Evolutionary conservation across 1,140 invertebrate species (phyloP), one percentile per base, ranked within the genome.

Genomic region (Dryas iulia): DNA sequence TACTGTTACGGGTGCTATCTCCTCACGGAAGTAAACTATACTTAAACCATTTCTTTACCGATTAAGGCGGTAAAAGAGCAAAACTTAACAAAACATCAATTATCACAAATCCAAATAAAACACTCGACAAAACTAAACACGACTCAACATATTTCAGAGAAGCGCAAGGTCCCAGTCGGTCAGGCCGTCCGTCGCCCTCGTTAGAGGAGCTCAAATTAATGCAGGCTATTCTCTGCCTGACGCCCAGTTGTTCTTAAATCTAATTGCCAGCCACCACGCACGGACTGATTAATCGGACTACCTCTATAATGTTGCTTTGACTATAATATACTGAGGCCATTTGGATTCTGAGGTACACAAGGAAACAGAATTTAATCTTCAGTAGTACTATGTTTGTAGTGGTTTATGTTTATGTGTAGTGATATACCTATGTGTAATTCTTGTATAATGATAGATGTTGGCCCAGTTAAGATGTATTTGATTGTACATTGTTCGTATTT

Each of bases 211-310:
- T 86, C 89, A 89, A 91, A 91, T 91, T 91, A 91, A 91, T 91
- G 89, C 87, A 79, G 83, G 83, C 89, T 83, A 91, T 91, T 91
- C 89, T 84, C 82, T 76, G 80, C 68, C 83, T 87, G 87, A 90
- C 88, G 86, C 83, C 87, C 86, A 84, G 86, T 91, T 91, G 87
- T 91, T 91, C 89, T 91, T 91, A 91, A 91, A 91, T 89, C 89
- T 91, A 91, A 91, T 91, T 89, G 87, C 89, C 86, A 73, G 76
- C 78, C 76, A 78, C 78, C 74, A 75, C 78, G 77, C 81, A 82
- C 77, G 78, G 71, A 75, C 81, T 89, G 82, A 89, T 86, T 89
- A 86, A 89, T 89, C 76, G 72, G 74, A 58, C 74, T 76, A 73
- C 73, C 74, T 72, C 62, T 67, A 62, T 69, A 69, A 69, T 69